phyloP scores from a whole-genome alignment of 2,888 invertebrate species.

The Tachina grossa region DNA sequence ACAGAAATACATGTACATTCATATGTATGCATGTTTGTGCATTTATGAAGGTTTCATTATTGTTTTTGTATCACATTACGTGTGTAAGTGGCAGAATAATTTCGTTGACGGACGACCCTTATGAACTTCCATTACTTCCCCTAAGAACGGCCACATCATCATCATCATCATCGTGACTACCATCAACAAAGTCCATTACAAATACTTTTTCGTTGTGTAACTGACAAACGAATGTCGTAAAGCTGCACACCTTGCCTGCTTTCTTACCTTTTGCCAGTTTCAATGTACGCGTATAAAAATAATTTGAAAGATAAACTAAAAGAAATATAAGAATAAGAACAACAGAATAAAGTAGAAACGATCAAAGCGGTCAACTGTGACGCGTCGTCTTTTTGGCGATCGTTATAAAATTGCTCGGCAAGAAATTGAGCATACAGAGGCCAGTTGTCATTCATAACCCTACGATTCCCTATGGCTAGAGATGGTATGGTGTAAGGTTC shows the following conservation, averaged over 20 bases:
- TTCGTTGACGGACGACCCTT: conserved; percentile 63
- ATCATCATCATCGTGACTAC: conserved; percentile 24
- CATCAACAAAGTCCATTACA: neutral
- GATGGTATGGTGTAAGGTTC: neutral
- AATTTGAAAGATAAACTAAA: conserved; percentile 17
- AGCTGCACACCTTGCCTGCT: conserved; percentile 65
- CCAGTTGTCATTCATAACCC: conserved; percentile 27
- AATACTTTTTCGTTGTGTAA: conserved; percentile 12
- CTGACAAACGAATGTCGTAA: conserved; percentile 53
- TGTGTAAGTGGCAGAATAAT: conserved; percentile 17
- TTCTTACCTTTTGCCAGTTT: conserved; percentile 37
- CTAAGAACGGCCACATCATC: conserved; percentile 52
- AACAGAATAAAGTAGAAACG: conserved; percentile 51
- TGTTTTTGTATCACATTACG: conserved; percentile 28
- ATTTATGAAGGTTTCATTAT: conserved; percentile 6
- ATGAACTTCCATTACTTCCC: conserved; percentile 68
- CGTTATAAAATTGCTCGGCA: conserved; percentile 51
- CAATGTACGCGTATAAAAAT: conserved; percentile 10
- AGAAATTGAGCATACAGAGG: conserved; percentile 25
- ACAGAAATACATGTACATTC: neutral
- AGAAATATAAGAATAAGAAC: conserved; percentile 32
- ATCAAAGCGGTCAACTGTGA: conserved; percentile 71
- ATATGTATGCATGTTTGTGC: too few species aligned
- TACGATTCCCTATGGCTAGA: conserved; percentile 1
- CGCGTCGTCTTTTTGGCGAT: conserved; percentile 70